These are phyloP conservation scores for Melolontha melolontha DNA, from an alignment of 2,888 invertebrate species.

Conservation along the genomic window DNA sequence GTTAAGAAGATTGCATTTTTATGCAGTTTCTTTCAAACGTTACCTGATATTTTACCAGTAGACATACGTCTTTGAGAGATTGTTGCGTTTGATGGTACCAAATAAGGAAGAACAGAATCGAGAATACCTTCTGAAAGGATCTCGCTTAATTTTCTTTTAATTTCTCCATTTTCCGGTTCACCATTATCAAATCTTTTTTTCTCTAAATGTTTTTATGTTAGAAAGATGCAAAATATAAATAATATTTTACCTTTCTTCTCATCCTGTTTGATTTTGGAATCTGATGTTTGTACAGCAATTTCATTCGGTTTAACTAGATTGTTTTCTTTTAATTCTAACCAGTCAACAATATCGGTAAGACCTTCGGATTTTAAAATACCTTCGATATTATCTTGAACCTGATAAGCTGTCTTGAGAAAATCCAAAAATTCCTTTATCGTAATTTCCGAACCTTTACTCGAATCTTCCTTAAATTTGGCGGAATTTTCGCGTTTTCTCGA, in stretches of 20 bases:
- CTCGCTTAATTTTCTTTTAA: conserved; percentile 64
- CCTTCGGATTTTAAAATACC: conserved; percentile 64
- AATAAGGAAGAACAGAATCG: conserved; percentile 84
- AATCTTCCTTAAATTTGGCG: conserved; percentile 41
- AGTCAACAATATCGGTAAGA: conserved; percentile 66
- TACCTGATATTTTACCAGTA: conserved; percentile 34
- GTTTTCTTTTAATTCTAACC: conserved; percentile 66
- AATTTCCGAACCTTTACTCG: conserved; percentile 68
- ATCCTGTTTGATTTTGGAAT: conserved; percentile 44
- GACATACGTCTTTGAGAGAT: conserved; percentile 37
- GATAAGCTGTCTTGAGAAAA: conserved; percentile 80
- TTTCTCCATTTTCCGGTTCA: conserved; percentile 34
- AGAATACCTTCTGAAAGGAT: conserved; percentile 85
- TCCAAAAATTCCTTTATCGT: conserved; percentile 79
- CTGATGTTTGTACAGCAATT: conserved; percentile 56
- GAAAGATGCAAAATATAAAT: neutral
- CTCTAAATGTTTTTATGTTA: conserved; percentile 20
- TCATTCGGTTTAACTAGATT: conserved; percentile 59
- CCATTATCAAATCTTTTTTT: conserved; percentile 24
- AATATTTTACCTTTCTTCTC: conserved; percentile 25
- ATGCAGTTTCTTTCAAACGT: neutral
- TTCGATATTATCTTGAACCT: conserved; percentile 70
- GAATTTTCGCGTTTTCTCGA: conserved; percentile 8
- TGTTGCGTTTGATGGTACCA: conserved; percentile 71
- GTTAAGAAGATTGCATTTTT: neutral